A percentile compares a stretch with the other conserved stretches of the same genome.
These are phyloP conservation scores for Neosilurus hyrtlii DNA, from an alignment of 2,797 vertebrate species.

Conservation along the genomic window DNA sequence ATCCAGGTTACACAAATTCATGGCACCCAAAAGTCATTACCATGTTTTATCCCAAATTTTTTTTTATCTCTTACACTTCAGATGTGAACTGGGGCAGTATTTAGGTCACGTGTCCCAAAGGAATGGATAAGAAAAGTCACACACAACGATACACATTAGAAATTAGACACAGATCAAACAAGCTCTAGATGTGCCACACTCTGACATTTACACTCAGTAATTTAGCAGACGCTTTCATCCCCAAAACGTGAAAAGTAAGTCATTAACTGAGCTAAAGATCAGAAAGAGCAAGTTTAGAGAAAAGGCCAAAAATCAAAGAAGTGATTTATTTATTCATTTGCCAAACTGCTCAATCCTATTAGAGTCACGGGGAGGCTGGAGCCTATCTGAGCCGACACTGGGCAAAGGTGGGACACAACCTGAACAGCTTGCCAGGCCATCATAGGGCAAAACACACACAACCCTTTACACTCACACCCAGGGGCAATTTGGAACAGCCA, in stretches of 20 bases:
- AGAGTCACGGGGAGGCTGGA: no score
- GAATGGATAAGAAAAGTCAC: slow-evolving; percentile 15
- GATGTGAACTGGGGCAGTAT: slow-evolving; percentile 33
- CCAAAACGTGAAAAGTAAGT: background rate
- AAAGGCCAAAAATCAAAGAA: background rate
- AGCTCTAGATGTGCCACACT: slow-evolving; percentile 8
- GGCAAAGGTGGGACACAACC: no score
- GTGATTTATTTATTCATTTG: no score
- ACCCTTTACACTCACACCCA: no score
- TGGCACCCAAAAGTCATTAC: background rate
- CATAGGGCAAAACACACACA: no score
- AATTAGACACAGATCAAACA: slow-evolving; percentile 12
- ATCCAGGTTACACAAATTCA: background rate
- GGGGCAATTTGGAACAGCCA: no score
- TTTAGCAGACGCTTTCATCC: background rate
- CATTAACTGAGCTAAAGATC: background rate
- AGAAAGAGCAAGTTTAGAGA: background rate
- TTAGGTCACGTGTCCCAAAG: slow-evolving; percentile 20
- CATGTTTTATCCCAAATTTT: background rate
- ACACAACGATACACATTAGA: slow-evolving; percentile 1
- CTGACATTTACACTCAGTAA: slow-evolving; percentile 9
- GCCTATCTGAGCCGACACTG: no score
- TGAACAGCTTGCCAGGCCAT: no score
- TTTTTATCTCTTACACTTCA: background rate
- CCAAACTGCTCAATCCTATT: no score